Percentiles rank a stretch among this genome's conserved stretches.
Conservation (phyloP, 2,797 vertebrate species). For the Mormyrops attenuatus region DNA sequence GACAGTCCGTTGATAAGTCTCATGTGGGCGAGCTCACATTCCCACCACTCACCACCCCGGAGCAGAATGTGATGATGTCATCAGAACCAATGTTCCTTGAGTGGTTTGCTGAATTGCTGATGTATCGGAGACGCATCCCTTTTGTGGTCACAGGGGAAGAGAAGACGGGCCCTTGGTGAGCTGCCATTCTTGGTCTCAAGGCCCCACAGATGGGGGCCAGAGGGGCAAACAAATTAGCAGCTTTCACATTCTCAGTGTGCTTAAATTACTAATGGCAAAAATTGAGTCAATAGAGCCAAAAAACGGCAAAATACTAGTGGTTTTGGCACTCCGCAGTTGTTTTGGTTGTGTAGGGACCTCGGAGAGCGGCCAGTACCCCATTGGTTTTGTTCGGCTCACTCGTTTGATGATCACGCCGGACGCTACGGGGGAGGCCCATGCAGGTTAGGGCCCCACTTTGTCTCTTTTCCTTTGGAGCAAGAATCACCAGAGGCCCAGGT, state of each 20-base stretch:
- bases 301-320: not conserved
- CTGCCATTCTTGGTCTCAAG: not conserved
- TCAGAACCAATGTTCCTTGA: not conserved
- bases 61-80: not conserved
- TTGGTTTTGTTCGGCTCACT: not conserved
- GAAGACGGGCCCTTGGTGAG: no score
- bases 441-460: not conserved
- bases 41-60: not conserved
- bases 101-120: not conserved
- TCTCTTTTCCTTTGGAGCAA: not conserved
- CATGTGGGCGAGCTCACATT: not conserved
- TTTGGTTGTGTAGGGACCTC: not conserved
- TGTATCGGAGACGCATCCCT: not conserved
- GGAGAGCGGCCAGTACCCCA: no score
- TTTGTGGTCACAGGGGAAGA: not conserved
- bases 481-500: not conserved
- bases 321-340: not conserved
- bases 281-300: not conserved
- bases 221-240: not conserved
- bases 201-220: no score
- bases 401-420: not conserved
- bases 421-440: no score
- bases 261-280: not conserved
- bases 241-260: conserved; percentile 16
- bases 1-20: not conserved